phyloP scores from a whole-genome alignment of 2,888 invertebrate species.

The Lamellibrachia satsuma region DNA sequence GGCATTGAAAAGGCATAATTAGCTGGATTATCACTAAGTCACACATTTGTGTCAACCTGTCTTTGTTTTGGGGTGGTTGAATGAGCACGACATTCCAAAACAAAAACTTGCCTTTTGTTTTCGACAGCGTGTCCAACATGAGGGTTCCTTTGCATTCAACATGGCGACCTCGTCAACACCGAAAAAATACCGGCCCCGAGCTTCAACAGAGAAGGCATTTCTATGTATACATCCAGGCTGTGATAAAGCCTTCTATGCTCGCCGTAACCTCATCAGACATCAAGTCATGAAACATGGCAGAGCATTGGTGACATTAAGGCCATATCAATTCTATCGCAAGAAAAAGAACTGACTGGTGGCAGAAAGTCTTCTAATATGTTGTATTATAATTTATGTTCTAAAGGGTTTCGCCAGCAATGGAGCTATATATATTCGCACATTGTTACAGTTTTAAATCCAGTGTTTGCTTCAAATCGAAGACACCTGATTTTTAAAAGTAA shows the following conservation, averaged over 20 bases:
- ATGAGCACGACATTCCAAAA: not conserved
- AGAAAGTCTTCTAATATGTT: not conserved
- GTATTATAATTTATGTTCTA: not conserved
- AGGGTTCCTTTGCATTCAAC: not conserved
- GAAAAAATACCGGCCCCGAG: not conserved
- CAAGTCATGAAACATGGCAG: constrained; percentile 1
- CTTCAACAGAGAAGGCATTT: not conserved
- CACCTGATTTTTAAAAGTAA: too few relatives aligned
- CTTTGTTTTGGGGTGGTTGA: not conserved
- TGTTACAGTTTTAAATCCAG: not conserved
- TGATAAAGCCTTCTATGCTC: not conserved
- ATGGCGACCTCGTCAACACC: not conserved
- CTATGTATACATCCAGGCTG: not conserved
- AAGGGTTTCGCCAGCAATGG: not conserved
- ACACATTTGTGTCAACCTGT: too few relatives aligned
- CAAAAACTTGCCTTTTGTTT: constrained; percentile 10
- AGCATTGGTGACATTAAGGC: not conserved
- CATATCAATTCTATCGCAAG: not conserved
- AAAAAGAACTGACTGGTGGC: not conserved
- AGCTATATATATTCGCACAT: not conserved
- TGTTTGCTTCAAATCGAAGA: not conserved
- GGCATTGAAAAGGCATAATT: not conserved
- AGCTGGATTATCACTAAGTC: not conserved
- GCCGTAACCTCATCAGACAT: not conserved
- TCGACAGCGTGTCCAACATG: not conserved